These are phyloP conservation scores for Aphaenogaster ashmeadi DNA, from an alignment of 1,140 invertebrate species.

Conservation along the genomic window DNA sequence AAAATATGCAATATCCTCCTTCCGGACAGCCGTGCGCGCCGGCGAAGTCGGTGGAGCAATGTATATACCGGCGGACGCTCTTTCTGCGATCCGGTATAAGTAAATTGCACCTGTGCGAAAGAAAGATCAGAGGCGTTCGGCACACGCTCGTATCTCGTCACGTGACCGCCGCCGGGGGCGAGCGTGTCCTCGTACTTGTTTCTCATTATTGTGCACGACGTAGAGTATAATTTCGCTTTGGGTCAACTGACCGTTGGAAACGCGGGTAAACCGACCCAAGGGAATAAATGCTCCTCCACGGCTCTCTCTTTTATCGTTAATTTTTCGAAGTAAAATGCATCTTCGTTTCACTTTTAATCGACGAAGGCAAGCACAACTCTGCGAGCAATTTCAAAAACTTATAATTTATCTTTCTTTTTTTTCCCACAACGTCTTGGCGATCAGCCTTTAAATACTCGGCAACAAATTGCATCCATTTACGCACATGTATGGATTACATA, in stretches of 20 bases:
- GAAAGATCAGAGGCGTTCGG: conserved; percentile 52
- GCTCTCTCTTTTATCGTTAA: conserved; percentile 40
- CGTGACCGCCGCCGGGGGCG: conserved; percentile 31
- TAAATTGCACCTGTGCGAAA: conserved; percentile 63
- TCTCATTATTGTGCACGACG: conserved; percentile 57
- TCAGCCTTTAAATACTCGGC: background rate
- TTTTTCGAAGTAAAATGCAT: background rate
- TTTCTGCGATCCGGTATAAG: conserved; percentile 54
- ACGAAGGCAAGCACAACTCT: background rate
- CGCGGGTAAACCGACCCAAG: conserved; percentile 49
- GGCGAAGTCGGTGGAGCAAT: conserved; percentile 6
- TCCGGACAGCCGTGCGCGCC: conserved; percentile 46
- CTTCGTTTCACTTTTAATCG: background rate
- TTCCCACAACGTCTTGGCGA: background rate
- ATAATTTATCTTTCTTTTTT: background rate
- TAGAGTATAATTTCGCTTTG: conserved; percentile 60
- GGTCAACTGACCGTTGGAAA: conserved; percentile 55
- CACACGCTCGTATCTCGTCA: conserved; percentile 36
- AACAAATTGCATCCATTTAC: background rate
- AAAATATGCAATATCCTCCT: conserved; percentile 62
- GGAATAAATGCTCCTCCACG: conserved; percentile 43
- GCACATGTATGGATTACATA: too few species aligned
- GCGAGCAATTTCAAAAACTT: background rate
- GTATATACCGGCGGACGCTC: conserved; percentile 31
- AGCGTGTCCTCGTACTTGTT: conserved; percentile 62